Percentiles rank a stretch among this genome's conserved stretches.
Evolutionary conservation across 2,888 invertebrate species (phyloP).

Genomic region (Drosophila austrosaltans): DNA sequence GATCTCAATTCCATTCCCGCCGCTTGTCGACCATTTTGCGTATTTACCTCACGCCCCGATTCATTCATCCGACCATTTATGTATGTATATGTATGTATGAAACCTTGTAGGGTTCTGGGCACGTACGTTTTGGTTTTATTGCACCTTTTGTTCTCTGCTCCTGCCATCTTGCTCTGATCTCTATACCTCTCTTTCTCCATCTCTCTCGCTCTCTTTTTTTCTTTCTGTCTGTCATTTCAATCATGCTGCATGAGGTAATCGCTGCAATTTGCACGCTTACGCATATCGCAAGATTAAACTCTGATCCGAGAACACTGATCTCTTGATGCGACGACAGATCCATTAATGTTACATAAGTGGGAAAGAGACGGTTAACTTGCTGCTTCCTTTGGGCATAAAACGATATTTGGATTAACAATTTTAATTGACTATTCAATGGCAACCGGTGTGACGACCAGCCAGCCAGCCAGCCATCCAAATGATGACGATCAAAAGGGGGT

Average conservation of each 20-base stretch:
- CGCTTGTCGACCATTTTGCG: conserved; percentile 60
- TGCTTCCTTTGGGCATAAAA: conserved; percentile 56
- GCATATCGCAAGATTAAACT: conserved; percentile 81
- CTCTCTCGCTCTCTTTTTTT: conserved; percentile 23
- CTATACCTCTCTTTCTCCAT: conserved; percentile 34
- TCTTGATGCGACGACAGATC: conserved; percentile 52
- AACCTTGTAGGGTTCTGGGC: conserved; percentile 20
- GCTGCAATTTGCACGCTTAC: conserved; percentile 78
- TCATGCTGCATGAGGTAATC: conserved; percentile 58
- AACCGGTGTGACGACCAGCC: conserved; percentile 57
- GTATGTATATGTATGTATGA: neutral
- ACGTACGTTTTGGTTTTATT: conserved; percentile 69
- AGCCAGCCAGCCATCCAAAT: conserved; percentile 3
- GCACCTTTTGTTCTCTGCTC: conserved; percentile 68
- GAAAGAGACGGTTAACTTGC: conserved; percentile 5
- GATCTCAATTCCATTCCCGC: conserved; percentile 24
- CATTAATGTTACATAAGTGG: neutral
- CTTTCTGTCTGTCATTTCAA: conserved; percentile 13
- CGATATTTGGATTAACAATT: conserved; percentile 76
- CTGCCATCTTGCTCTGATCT: conserved; percentile 29
- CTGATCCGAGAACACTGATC: conserved; percentile 67
- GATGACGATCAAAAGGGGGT: conserved; percentile 37
- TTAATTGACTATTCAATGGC: conserved; percentile 68
- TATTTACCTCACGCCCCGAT: conserved; percentile 66
- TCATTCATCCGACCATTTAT: conserved; percentile 60